phyloP scores from a whole-genome alignment of 1,140 invertebrate species.

The Camponotus vicinus region DNA sequence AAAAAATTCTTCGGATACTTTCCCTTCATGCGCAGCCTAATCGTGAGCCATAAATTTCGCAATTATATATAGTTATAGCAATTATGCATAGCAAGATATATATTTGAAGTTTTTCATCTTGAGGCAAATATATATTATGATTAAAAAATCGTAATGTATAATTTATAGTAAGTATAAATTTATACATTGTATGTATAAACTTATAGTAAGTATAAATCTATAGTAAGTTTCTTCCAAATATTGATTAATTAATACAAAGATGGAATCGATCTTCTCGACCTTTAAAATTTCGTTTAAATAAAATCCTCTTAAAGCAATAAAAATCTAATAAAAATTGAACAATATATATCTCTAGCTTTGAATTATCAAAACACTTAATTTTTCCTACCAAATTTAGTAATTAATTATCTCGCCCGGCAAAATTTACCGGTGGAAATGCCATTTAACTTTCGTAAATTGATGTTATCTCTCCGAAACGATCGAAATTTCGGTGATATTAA shows the following conservation, averaged over 20 bases:
- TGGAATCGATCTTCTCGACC: no score
- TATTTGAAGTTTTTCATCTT: not conserved
- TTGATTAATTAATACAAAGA: not conserved
- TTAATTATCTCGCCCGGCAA: not conserved
- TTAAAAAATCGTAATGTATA: not conserved
- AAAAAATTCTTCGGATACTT: not conserved
- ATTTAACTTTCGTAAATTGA: constrained; percentile 47
- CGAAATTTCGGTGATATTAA: constrained; percentile 54
- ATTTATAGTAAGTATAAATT: not conserved
- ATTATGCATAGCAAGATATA: no score
- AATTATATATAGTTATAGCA: constrained; percentile 27
- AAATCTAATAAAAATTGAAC: not conserved
- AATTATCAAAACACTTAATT: not conserved
- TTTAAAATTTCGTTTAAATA: not conserved
- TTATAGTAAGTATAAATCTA: not conserved
- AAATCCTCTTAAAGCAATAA: not conserved
- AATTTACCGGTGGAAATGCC: not conserved
- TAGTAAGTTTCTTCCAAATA: not conserved
- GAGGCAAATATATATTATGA: not conserved
- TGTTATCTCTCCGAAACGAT: constrained; percentile 41
- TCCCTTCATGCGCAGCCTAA: constrained; percentile 17
- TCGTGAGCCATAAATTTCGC: constrained; percentile 5
- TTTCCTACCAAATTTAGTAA: not conserved
- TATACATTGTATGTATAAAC: no score
- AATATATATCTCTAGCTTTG: not conserved